These are phyloP conservation scores for Bolinopsis microptera DNA, from an alignment of 37 sponge, comb jelly and placozoan species.

Conservation along the genomic window DNA sequence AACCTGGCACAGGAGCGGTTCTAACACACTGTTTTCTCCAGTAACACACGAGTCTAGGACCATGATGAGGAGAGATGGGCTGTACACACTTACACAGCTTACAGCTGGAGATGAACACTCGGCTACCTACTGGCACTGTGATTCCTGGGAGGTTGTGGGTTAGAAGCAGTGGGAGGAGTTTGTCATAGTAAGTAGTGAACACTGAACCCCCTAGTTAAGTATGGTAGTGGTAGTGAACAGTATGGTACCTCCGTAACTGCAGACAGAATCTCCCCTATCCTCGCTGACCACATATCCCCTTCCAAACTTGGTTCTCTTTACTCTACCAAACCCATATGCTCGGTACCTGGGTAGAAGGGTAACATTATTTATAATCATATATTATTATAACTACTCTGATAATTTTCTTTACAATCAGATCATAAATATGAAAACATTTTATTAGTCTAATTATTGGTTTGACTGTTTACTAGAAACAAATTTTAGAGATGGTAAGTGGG, in stretches of 20 bases:
- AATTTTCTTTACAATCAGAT: no score
- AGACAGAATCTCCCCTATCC: not conserved
- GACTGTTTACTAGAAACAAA: no score
- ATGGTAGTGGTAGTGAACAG: no score
- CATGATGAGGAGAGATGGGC: not conserved
- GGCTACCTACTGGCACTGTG: not conserved
- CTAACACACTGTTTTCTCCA: slow-evolving; percentile 12
- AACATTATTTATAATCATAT: no score
- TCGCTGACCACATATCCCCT: not conserved
- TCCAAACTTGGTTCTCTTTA: not conserved
- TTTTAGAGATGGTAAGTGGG: no score
- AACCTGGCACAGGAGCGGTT: not conserved
- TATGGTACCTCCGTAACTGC: slow-evolving; percentile 25
- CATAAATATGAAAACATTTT: no score
- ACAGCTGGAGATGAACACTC: slow-evolving; percentile 17
- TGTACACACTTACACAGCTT: slow-evolving; percentile 27
- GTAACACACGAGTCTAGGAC: not conserved
- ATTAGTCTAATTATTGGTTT: no score
- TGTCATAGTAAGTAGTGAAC: no score
- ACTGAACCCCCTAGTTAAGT: no score
- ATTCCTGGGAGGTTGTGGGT: not conserved
- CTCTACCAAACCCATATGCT: not conserved
- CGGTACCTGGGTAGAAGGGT: no score
- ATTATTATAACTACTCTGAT: no score
- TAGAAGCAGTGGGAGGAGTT: no score